Evolutionary conservation across 2,888 invertebrate genomes (phyloP).

Genomic region (Parapristionchus giblindavisi): DNA sequence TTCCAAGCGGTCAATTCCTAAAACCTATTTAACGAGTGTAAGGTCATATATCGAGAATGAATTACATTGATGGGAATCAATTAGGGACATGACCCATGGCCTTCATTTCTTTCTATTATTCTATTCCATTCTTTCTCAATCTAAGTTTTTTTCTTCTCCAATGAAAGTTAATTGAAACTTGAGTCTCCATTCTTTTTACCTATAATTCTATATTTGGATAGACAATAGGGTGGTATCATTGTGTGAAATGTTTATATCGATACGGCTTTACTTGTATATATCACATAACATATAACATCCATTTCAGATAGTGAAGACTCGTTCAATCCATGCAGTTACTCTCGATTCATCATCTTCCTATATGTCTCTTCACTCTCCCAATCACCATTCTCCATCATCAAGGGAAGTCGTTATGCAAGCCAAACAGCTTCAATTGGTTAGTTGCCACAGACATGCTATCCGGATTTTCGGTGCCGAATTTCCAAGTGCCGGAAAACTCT

Average conservation of each 20-base stretch:
- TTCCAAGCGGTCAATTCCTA: too few species aligned
- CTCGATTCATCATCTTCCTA: conserved; percentile 28
- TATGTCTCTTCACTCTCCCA: conserved; percentile 22
- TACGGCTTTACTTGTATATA: neutral
- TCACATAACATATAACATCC: neutral
- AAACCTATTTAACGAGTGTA: too few species aligned
- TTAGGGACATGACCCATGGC: neutral
- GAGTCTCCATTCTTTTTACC: conserved; percentile 26
- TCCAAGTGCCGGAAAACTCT: too few species aligned
- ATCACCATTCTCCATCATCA: neutral
- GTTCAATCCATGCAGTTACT: conserved; percentile 33
- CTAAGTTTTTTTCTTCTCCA: too few species aligned
- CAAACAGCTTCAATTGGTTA: conserved; percentile 10
- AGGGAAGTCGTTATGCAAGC: conserved; percentile 21
- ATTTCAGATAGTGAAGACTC: conserved; percentile 30
- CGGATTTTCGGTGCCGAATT: too few species aligned
- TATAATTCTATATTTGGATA: neutral
- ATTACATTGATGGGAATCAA: too few species aligned
- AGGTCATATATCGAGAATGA: too few species aligned
- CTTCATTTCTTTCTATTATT: neutral
- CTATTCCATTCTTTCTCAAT: neutral
- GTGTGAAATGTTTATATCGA: conserved; percentile 1
- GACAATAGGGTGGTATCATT: conserved; percentile 3
- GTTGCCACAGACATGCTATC: too few species aligned
- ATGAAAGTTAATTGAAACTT: too few species aligned